phyloP scores from a whole-genome alignment of 2,888 invertebrate genomes.

The Sarcophaga rosellei region DNA sequence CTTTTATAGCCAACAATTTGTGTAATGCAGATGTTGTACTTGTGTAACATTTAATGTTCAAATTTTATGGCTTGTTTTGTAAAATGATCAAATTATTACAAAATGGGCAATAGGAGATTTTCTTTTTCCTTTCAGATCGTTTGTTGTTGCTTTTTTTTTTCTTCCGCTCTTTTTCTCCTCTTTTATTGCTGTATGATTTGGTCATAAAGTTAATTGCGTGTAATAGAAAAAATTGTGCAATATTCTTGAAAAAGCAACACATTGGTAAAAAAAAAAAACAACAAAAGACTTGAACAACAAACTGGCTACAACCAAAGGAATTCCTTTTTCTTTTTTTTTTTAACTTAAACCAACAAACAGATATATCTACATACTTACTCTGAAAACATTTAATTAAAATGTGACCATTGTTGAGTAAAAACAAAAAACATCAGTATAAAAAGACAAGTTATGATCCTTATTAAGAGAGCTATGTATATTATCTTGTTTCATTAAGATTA shows the following conservation, averaged over 20 bases:
- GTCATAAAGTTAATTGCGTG: slow-evolving; percentile 33
- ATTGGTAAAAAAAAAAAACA: background rate
- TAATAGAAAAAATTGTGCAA: slow-evolving; percentile 28
- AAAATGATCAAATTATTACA: slow-evolving; percentile 55
- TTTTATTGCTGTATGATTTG: background rate
- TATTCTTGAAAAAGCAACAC: background rate
- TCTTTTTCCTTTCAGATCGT: too few relatives aligned
- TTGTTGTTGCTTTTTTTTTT: too few relatives aligned
- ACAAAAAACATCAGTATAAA: too few relatives aligned
- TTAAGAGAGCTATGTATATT: too few relatives aligned
- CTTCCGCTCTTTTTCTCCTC: background rate
- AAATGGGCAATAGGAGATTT: slow-evolving; percentile 22
- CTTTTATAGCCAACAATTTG: slow-evolving; percentile 59
- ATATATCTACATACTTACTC: too few relatives aligned
- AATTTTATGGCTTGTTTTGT: slow-evolving; percentile 58
- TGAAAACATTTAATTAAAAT: background rate
- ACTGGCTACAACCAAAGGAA: background rate
- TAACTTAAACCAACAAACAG: too few relatives aligned
- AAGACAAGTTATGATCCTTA: too few relatives aligned
- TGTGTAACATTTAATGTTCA: slow-evolving; percentile 58
- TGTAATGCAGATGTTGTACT: slow-evolving; percentile 59
- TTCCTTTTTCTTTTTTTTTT: background rate
- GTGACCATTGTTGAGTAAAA: background rate
- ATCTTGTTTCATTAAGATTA: too few relatives aligned
- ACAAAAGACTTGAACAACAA: slow-evolving; percentile 8